phyloP scores from a whole-genome alignment of 2,113 vertebrate species.

The Bubalus kerabau region DNA sequence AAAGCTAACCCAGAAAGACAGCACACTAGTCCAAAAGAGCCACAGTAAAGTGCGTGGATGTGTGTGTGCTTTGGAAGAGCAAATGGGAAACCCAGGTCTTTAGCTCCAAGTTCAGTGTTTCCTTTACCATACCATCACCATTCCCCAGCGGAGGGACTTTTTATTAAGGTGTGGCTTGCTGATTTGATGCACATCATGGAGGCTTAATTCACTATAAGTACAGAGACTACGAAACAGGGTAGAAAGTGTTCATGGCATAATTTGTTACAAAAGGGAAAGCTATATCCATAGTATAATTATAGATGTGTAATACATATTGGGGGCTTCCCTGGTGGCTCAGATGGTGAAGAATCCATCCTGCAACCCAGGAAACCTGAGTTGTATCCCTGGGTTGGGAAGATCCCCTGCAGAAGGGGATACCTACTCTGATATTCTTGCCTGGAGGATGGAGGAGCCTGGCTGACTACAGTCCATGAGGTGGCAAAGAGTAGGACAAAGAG shows the following conservation, averaged over 20 bases:
- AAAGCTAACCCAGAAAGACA: background rate
- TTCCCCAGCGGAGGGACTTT: background rate
- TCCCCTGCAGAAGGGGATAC: background rate
- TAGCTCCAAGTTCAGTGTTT: background rate
- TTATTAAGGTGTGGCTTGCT: background rate
- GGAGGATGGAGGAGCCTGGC: background rate
- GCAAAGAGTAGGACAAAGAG: background rate
- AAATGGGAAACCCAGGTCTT: background rate
- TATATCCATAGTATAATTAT: background rate
- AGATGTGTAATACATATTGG: background rate
- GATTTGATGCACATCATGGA: background rate
- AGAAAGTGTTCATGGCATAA: background rate
- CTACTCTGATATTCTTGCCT: background rate
- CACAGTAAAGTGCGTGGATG: background rate
- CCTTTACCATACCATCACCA: background rate
- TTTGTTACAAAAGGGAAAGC: background rate
- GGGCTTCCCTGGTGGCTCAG: background rate
- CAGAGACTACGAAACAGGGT: background rate
- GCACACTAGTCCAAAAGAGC: background rate
- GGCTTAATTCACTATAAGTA: background rate
- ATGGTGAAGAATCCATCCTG: background rate
- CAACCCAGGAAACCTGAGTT: background rate
- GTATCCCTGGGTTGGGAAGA: background rate
- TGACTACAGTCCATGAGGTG: background rate
- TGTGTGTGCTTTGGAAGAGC: background rate